Percentiles rank a stretch among this genome's conserved stretches.
phyloP scores from a whole-genome alignment of 2,888 invertebrate species.

The Drepanosiphum platanoidis region DNA sequence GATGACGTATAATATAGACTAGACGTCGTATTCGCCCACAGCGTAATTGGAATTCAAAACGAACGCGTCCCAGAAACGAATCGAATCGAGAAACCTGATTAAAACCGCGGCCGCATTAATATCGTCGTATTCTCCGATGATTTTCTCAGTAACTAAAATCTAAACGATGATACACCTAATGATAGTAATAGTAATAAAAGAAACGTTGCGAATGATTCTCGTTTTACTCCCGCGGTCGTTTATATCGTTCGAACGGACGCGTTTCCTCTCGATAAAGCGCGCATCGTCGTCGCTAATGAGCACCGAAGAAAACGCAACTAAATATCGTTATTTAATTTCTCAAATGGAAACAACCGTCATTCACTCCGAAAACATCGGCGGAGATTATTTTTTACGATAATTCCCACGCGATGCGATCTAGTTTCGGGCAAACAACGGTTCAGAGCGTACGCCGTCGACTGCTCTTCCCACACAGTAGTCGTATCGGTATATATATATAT shows the following conservation, averaged over 20 bases:
- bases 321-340: conserved; percentile 47
- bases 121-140: no score
- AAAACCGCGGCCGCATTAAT: no score
- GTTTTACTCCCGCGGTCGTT: conserved; percentile 24
- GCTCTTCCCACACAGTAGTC: neutral
- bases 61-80: no score
- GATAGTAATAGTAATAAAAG: no score
- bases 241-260: conserved; percentile 25
- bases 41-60: no score
- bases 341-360: conserved; percentile 30
- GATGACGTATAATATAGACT: no score
- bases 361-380: neutral
- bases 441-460: neutral
- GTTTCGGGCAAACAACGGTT: neutral
- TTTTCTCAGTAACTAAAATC: no score
- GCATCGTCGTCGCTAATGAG: conserved; percentile 32
- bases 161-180: no score
- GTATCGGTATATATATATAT: neutral
- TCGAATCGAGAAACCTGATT: no score
- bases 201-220: conserved; percentile 18
- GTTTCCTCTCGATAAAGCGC: conserved; percentile 23
- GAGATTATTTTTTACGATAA: conserved; percentile 50
- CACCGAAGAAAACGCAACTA: conserved; percentile 10
- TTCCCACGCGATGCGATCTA: neutral
- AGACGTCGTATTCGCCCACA: no score